Base-by-base conservation (phyloP, 2,888 invertebrate species). In the Caenorhabditis zanzibari region DNA sequence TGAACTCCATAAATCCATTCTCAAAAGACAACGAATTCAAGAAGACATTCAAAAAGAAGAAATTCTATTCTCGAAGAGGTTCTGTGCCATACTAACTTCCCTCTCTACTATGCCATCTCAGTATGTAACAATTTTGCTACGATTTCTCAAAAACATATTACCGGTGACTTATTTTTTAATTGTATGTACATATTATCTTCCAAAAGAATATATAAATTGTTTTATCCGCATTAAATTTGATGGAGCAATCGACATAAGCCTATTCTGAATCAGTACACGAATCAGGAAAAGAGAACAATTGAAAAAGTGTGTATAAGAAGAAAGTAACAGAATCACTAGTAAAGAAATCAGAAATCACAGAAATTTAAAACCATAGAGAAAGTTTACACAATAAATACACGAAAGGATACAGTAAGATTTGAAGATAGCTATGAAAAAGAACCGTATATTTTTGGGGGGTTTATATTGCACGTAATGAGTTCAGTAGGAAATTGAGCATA, bases 1-100 rank as follows among this genome's bases (percentile, higher is more conserved):
- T 81, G 4, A 84, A 76, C 56, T 69, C 80, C 1, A 80, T 80
- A 19, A 84, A 81, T 47, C 81, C 76, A 28, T 84, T 84, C n/a
- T 75, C 74, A 0, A 84, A 84, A 38, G 84, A 84, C 12, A 81
- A 81, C 49, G 81, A 84, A 24, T 81, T 84, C 73, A 80, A 84
- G 24, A 83, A 83, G 54, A 84, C 84, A 32, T 68, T 84, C 66
- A 84, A 84, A 54, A 72, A 63, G 41, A 66, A 58, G 47, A 76
- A 73, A 32, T 71, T 72, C 28, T 63, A 77, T 41, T 73, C 80
- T 9, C 44, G 81, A 52, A 32, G 84, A 38, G 84, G 84, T 5
- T 77, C 77, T 32, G 77, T 81, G 54, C 81, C 81, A 16, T 82
- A 79, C 63, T 82, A 68, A 64, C 19, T 16, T 32, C 41, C n/a